phyloP scores from a whole-genome alignment of 2,888 invertebrate species.

The Habrosyne pyritoides region DNA sequence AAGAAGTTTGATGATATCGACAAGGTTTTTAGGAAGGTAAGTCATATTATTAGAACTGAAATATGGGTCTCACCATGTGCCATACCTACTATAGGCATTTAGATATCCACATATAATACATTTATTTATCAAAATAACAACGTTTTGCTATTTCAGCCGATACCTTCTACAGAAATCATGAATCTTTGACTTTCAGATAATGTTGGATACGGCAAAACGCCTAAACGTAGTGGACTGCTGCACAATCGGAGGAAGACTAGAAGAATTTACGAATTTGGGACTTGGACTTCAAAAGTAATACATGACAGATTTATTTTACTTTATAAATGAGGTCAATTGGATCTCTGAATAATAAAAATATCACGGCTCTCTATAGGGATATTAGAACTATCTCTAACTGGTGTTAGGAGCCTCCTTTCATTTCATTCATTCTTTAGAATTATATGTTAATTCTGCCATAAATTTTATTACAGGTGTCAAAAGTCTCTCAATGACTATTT shows the following conservation, averaged over 20 bases:
- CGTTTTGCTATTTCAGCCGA: not conserved
- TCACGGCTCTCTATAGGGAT: no score
- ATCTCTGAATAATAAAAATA: no score
- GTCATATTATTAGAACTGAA: not conserved
- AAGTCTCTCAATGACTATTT: slow-evolving; percentile 96
- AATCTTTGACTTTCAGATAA: slow-evolving; percentile 84
- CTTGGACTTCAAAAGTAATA: slow-evolving; percentile 88
- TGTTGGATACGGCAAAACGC: slow-evolving; percentile 92
- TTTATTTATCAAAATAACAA: no score
- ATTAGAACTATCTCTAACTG: no score
- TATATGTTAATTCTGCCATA: not conserved
- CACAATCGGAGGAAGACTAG: slow-evolving; percentile 87
- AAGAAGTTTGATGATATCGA: slow-evolving; percentile 96
- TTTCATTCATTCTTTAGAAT: no score
- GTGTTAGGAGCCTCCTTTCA: no score
- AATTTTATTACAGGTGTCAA: slow-evolving; percentile 86
- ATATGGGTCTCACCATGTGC: no score
- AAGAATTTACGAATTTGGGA: slow-evolving; percentile 89
- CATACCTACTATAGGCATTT: no score
- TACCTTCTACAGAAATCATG: not conserved
- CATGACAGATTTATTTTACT: slow-evolving; percentile 2
- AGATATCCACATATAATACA: no score
- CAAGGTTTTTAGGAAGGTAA: slow-evolving; percentile 88
- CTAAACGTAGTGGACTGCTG: slow-evolving; percentile 92
- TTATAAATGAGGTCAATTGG: no score